Conservation (phyloP, 2,888 invertebrate species). For the Iphiclides podalirius region DNA sequence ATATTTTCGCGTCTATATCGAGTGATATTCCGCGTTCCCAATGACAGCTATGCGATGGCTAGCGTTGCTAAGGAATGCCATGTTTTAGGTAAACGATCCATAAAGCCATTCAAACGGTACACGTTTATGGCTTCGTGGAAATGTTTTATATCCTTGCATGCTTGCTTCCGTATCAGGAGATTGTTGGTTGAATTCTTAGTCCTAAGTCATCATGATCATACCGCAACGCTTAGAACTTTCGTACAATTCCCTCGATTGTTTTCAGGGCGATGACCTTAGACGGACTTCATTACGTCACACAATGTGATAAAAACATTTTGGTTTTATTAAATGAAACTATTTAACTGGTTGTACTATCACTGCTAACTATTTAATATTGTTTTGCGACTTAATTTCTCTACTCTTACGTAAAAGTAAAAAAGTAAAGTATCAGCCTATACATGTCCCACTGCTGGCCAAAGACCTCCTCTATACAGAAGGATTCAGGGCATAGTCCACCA, state of each 20-base stretch:
- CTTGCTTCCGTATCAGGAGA: background rate
- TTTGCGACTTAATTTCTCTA: no score
- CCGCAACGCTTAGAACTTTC: background rate
- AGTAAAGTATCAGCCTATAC: no score
- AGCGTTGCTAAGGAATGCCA: background rate
- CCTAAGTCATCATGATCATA: background rate
- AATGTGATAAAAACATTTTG: no score
- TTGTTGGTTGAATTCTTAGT: background rate
- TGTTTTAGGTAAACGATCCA: constrained; percentile 1
- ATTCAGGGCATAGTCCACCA: no score
- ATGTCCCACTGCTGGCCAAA: no score
- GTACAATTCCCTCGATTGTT: background rate
- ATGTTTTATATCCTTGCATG: background rate
- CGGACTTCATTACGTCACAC: background rate
- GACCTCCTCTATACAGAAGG: no score
- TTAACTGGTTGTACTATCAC: no score
- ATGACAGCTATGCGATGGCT: constrained; percentile 4
- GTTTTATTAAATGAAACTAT: no score
- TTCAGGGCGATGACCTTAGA: background rate
- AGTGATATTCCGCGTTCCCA: constrained; percentile 8
- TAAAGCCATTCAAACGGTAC: background rate
- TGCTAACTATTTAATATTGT: no score
- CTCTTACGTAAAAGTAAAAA: no score
- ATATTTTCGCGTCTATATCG: constrained; percentile 6
- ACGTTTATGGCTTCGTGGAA: background rate